Percentiles rank a stretch among this genome's conserved stretches.
phyloP scores from a whole-genome alignment of 2,113 vertebrate species.

The Pachypanchax playfairii region DNA sequence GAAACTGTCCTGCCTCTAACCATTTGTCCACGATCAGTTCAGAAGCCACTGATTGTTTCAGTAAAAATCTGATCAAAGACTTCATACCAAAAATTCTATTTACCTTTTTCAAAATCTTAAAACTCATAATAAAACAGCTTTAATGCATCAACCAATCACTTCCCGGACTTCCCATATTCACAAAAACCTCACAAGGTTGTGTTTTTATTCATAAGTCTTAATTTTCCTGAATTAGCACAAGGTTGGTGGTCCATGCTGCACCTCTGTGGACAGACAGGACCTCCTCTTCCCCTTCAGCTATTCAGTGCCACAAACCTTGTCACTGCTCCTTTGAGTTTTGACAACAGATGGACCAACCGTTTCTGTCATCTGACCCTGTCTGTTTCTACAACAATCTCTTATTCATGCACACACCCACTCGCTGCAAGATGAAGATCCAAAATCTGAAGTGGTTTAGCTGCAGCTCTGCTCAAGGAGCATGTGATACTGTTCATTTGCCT shows the following conservation, averaged over 20 bases:
- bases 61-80: too few relatives aligned
- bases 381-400: constrained; percentile 20
- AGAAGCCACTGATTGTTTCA: background rate
- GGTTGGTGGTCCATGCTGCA: constrained; percentile 6
- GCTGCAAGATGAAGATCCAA: constrained; percentile 7
- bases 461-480: background rate
- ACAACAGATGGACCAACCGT: constrained; percentile 76
- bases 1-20: too few relatives aligned
- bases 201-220: background rate
- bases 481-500: background rate
- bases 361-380: constrained; percentile 70
- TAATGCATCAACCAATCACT: too few relatives aligned
- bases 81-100: too few relatives aligned
- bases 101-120: too few relatives aligned
- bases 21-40: background rate
- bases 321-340: constrained; percentile 63
- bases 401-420: constrained; percentile 17
- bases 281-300: constrained; percentile 7
- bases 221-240: background rate
- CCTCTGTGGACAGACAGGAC: background rate
- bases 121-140: too few relatives aligned
- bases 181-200: background rate
- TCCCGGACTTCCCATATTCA: background rate
- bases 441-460: constrained; percentile 8
- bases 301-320: constrained; percentile 49